phyloP scores from a whole-genome alignment of 2,113 vertebrate genomes.

The Ciconia boyciana region DNA sequence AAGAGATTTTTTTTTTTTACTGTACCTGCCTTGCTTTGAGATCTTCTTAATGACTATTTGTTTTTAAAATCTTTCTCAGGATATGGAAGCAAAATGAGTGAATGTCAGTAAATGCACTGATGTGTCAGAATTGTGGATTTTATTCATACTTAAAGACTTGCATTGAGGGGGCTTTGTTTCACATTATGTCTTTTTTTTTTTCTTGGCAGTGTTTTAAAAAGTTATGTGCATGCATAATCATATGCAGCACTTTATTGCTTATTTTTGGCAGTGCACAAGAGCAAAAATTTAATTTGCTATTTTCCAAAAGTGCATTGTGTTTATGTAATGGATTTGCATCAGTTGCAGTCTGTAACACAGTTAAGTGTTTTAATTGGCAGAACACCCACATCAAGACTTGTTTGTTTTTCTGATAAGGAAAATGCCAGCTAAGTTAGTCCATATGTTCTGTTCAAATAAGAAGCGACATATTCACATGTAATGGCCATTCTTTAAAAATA shows the following conservation, averaged over 20 bases:
- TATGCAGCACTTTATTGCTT: constrained; percentile 51
- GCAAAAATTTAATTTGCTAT: constrained; percentile 72
- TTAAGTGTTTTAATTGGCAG: constrained; percentile 79
- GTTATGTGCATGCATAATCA: constrained; percentile 52
- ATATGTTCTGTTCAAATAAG: constrained; percentile 73
- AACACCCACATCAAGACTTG: constrained; percentile 80
- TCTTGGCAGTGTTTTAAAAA: constrained; percentile 40
- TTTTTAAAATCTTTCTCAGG: constrained; percentile 41
- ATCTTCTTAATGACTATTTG: constrained; percentile 27
- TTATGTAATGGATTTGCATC: constrained; percentile 75
- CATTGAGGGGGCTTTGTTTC: constrained; percentile 20
- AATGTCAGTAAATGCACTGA: constrained; percentile 27
- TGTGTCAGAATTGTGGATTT: constrained; percentile 51
- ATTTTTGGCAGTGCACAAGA: constrained; percentile 58
- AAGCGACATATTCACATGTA: constrained; percentile 54
- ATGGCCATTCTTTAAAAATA: constrained; percentile 63
- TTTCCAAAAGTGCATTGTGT: constrained; percentile 73
- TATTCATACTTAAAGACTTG: constrained; percentile 63
- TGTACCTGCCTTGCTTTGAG: constrained; percentile 36
- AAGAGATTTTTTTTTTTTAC: constrained; percentile 25
- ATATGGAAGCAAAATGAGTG: constrained; percentile 45
- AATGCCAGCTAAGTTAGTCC: constrained; percentile 77
- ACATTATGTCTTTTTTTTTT: background rate
- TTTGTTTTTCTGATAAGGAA: constrained; percentile 81
- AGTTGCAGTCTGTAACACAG: constrained; percentile 71